These are phyloP conservation scores for Zaprionus capensis DNA, from an alignment of 1,140 invertebrate genomes.

Conservation along the genomic window DNA sequence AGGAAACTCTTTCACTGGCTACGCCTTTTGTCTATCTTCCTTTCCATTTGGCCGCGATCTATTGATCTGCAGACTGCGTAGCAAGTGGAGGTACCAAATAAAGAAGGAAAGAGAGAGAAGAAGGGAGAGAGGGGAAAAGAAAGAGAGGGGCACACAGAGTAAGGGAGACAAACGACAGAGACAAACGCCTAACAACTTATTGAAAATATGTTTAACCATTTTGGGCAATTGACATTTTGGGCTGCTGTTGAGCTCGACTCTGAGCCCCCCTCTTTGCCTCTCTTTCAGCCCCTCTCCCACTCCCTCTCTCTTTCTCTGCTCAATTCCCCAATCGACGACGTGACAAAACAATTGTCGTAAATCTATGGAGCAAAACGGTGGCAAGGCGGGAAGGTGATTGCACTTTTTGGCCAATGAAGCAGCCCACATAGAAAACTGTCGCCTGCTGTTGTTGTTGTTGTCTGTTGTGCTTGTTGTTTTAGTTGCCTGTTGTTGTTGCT, in stretches of 20 bases:
- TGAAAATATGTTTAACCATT: constrained; percentile 80
- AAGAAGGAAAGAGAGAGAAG: not conserved
- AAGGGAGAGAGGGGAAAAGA: not conserved
- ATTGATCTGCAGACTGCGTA: not conserved
- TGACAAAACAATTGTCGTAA: constrained; percentile 81
- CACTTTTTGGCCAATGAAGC: constrained; percentile 43
- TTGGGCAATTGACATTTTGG: constrained; percentile 75
- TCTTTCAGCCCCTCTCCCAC: not conserved
- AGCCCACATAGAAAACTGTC: constrained; percentile 57
- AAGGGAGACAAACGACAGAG: constrained; percentile 53
- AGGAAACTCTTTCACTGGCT: not conserved
- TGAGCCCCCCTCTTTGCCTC: not conserved
- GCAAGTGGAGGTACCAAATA: constrained; percentile 1
- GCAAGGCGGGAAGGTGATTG: constrained; percentile 46
- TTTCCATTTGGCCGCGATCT: not conserved
- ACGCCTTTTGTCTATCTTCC: not conserved
- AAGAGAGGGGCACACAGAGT: not conserved
- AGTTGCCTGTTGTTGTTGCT: constrained; percentile 11
- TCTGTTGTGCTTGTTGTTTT: constrained; percentile 1
- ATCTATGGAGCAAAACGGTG: constrained; percentile 63
- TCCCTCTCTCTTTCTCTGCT: not conserved
- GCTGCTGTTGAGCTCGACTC: constrained; percentile 45
- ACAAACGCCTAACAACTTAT: constrained; percentile 79
- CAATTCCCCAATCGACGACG: constrained; percentile 52
- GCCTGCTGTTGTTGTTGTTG: constrained; percentile 16